phyloP scores from a whole-genome alignment of 2,797 vertebrate genomes.

The Ispidina picta region DNA sequence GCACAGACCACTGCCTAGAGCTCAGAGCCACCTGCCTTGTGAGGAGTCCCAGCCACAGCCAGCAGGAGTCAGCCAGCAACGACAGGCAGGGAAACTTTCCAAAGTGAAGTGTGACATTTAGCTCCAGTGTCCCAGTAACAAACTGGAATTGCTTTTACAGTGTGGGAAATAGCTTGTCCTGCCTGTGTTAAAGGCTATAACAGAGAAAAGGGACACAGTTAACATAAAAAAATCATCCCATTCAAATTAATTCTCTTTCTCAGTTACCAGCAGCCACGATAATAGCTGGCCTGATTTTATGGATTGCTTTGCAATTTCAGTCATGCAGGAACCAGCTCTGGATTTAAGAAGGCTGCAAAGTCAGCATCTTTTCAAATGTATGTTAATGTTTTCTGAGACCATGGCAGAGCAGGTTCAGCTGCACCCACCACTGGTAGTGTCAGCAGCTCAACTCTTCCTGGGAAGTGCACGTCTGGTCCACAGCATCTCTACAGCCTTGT shows the following conservation, averaged over 20 bases:
- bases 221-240: neutral
- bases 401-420: constrained; percentile 29
- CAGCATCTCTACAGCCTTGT: neutral
- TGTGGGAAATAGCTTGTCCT: neutral
- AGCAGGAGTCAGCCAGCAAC: neutral
- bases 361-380: neutral
- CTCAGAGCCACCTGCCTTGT: neutral
- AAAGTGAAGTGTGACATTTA: neutral
- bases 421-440: constrained; percentile 38
- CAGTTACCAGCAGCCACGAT: neutral
- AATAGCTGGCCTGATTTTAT: constrained; percentile 10
- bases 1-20: neutral
- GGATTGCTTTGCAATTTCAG: neutral
- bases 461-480: neutral
- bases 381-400: constrained; percentile 26
- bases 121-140: neutral
- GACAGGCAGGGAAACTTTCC: neutral
- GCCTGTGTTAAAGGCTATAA: neutral
- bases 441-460: constrained; percentile 8
- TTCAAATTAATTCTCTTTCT: neutral
- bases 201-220: neutral
- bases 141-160: neutral
- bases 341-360: neutral
- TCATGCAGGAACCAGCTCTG: neutral
- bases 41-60: neutral